These are phyloP conservation scores for Cyphotilapia sp. DNA, from an alignment of 2,113 vertebrate genomes.

Conservation along the genomic window DNA sequence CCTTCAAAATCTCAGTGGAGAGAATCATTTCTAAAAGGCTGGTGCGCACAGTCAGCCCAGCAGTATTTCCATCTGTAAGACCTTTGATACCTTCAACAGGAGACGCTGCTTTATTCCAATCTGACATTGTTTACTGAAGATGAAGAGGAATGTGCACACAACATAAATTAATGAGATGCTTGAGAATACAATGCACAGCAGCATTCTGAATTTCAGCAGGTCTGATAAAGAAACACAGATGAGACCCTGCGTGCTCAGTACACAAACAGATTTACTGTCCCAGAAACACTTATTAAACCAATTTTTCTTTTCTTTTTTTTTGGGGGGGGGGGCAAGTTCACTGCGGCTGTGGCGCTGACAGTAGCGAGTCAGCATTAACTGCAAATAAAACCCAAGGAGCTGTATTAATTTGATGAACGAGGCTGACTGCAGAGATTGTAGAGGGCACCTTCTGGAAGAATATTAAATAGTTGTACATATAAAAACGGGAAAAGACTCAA, in stretches of 20 bases:
- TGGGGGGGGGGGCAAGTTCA: rapidly evolving
- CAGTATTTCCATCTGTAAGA: background rate
- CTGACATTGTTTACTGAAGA: background rate
- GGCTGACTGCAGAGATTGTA: background rate
- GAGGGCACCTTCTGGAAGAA: background rate
- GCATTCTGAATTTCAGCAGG: background rate
- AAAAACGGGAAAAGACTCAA: background rate
- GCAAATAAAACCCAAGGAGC: background rate
- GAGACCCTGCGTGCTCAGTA: background rate
- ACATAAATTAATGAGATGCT: slow-evolving; percentile 6
- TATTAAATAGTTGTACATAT: background rate
- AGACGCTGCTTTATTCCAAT: background rate
- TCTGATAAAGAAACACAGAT: background rate
- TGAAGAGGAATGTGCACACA: background rate
- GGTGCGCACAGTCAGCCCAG: background rate
- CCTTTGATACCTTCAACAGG: background rate
- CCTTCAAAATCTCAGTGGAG: background rate
- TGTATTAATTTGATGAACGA: background rate
- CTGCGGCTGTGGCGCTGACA: background rate
- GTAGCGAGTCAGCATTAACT: background rate
- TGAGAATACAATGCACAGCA: background rate
- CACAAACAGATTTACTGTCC: background rate
- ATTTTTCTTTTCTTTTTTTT: background rate
- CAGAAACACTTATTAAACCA: background rate
- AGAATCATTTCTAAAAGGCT: background rate